Base-by-base conservation (phyloP, 1,140 invertebrate species). In the Araneus ventricosus region DNA sequence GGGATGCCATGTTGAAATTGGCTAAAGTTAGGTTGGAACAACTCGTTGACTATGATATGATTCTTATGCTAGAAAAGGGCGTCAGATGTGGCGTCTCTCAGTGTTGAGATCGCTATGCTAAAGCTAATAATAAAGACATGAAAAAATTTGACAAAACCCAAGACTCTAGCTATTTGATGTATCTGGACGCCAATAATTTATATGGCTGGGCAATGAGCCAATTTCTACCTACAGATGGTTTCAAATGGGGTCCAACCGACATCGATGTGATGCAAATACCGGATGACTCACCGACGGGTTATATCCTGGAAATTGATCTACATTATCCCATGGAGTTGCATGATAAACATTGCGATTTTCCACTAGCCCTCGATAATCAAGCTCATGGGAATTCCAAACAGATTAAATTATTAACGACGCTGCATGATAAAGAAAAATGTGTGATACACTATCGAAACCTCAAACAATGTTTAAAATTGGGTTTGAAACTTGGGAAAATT, bases 261-360 rank as follows among this genome's bases (percentile, higher is more conserved):
- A 52, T 45, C 2, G 41, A 41, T 22, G n/a, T 41, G 17, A 14
- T 22, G 4, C 57, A 75, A 24, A n/a, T 34, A 27, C 7, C 20
- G 7, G 30, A 70, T 37, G 24, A n/a, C n/a, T n/a, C 20, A 27
- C 4, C 39, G 5, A 27, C 75, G 6, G 88, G 88, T 14, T 90
- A 90, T 27, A 90, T 90, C 45, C 30, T 90, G 39, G 39, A 90
- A 57, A 67, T 90, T 14, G 88, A 90, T 57, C 20, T 90, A 10
- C 22, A 79, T 14, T 90, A 90, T 52, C 70, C 88, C 27, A 20
- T 6, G 7, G 3, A 52, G 34, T 59, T 80, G 7, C 88, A 34
- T 80, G 88, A 90, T 17, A 20, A 45, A 20, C 88, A 90, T 80
- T 63, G 7, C 4, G 63, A 80, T 30, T 90, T 37, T 34, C 88